Conservation (phyloP, 1,140 invertebrate species). For the Olivierus martensii region DNA sequence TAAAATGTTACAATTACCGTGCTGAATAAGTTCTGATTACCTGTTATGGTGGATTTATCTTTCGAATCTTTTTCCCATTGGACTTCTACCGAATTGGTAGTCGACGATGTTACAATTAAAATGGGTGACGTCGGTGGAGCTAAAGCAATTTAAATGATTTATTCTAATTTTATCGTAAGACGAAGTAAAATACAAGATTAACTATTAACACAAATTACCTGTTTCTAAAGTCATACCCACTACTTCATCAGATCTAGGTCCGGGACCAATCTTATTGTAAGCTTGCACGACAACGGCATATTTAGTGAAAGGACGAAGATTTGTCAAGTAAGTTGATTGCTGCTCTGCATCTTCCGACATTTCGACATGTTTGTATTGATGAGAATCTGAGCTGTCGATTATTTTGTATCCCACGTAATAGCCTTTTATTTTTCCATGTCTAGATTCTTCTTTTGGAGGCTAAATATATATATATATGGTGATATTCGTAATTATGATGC, state of each 20-base stretch:
- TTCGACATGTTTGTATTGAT: constrained; percentile 26
- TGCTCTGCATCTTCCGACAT: neutral
- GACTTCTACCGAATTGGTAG: constrained; percentile 13
- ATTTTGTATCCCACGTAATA: constrained; percentile 27
- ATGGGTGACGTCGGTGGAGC: constrained; percentile 18
- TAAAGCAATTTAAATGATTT: neutral
- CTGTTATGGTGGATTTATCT: constrained; percentile 13
- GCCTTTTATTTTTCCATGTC: constrained; percentile 30
- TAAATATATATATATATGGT: neutral
- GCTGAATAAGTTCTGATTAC: too few species aligned
- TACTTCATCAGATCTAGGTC: constrained; percentile 57
- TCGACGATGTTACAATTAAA: constrained; percentile 11
- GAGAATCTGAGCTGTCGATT: constrained; percentile 12
- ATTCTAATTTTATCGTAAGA: too few species aligned
- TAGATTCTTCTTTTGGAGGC: constrained; percentile 10
- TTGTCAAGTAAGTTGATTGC: constrained; percentile 12
- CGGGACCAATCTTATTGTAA: constrained; percentile 36
- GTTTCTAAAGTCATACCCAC: constrained; percentile 56
- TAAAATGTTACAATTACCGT: too few species aligned
- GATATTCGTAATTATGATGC: neutral
- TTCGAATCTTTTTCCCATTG: constrained; percentile 20
- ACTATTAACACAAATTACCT: constrained; percentile 4
- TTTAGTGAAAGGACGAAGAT: constrained; percentile 30
- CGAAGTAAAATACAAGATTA: too few species aligned
- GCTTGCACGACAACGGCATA: constrained; percentile 32